Percentiles rank a stretch among this genome's conserved stretches.
phyloP scores from a whole-genome alignment of 2,888 invertebrate genomes.

The Arrhopalites spinosus region DNA sequence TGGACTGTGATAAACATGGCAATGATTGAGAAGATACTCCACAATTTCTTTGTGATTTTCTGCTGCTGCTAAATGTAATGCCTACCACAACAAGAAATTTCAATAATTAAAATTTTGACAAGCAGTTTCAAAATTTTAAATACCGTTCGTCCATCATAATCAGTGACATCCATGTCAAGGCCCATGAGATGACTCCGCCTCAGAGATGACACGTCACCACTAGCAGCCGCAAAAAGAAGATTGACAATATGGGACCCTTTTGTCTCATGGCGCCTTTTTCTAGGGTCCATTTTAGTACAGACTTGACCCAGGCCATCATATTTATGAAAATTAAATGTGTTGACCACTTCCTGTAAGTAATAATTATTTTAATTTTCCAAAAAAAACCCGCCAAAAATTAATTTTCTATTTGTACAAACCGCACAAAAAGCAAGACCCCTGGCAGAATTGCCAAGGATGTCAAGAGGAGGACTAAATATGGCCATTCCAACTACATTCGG shows the following conservation, averaged over 20 bases:
- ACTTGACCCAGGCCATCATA: slow-evolving; percentile 94
- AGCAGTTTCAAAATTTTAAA: background rate
- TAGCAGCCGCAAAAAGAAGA: slow-evolving; percentile 11
- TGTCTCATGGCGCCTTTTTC: slow-evolving; percentile 59
- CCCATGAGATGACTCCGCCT: slow-evolving; percentile 14
- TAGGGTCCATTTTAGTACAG: slow-evolving; percentile 89
- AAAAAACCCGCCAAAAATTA: background rate
- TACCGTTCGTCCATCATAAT: slow-evolving; percentile 23
- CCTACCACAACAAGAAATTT: background rate
- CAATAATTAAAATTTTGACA: background rate
- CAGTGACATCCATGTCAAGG: slow-evolving; percentile 5
- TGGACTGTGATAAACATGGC: background rate
- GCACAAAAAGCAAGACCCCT: slow-evolving; percentile 92
- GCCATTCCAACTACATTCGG: slow-evolving; percentile 97
- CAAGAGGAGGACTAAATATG: slow-evolving; percentile 92
- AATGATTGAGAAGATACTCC: slow-evolving; percentile 22
- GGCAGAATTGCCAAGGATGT: slow-evolving; percentile 86
- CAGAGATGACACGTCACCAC: slow-evolving; percentile 2
- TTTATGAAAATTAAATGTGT: slow-evolving; percentile 93
- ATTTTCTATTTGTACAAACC: slow-evolving; percentile 60
- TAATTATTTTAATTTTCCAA: background rate
- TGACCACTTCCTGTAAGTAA: slow-evolving; percentile 74
- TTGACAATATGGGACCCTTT: slow-evolving; percentile 15
- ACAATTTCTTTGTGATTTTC: slow-evolving; percentile 6
- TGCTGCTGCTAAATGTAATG: slow-evolving; percentile 14